Conservation (phyloP, 2,113 vertebrate genomes). For the Gasterosteus aculeatus region DNA sequence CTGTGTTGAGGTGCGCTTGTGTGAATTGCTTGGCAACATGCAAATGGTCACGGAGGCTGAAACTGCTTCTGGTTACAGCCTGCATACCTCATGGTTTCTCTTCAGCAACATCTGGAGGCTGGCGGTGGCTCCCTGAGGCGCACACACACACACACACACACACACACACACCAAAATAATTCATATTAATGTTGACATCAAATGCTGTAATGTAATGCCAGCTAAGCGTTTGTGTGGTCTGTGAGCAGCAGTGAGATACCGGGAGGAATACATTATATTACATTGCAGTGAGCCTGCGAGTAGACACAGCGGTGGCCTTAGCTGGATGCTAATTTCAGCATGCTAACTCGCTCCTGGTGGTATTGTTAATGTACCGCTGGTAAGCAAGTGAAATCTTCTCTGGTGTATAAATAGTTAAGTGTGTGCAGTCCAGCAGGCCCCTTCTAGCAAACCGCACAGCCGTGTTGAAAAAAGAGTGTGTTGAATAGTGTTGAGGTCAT, state of each 20-base stretch:
- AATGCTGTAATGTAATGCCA: not conserved
- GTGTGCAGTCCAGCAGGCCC: no score
- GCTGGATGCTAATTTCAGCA: not conserved
- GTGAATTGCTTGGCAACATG: no score
- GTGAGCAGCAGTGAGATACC: not conserved
- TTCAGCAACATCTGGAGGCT: conserved; percentile 87
- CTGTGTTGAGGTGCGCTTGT: not conserved
- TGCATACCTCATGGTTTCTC: conserved; percentile 89
- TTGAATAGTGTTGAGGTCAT: no score
- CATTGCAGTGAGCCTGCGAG: not conserved
- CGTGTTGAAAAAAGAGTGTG: no score
- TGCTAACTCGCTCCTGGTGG: not conserved
- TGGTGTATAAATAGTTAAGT: no score
- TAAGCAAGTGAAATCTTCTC: no score
- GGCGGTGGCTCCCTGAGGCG: conserved; percentile 83
- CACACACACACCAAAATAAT: not conserved
- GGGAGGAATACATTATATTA: not conserved
- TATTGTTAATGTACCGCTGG: no score
- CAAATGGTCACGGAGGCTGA: not conserved
- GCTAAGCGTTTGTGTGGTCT: not conserved
- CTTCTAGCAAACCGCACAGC: no score
- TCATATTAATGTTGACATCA: not conserved
- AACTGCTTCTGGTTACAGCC: not conserved
- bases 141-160: not conserved
- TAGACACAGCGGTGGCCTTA: not conserved